A percentile compares a stretch with the other conserved stretches of the same genome.
phyloP scores from a whole-genome alignment of 2,797 vertebrate genomes.

The Garrulus glandarius region DNA sequence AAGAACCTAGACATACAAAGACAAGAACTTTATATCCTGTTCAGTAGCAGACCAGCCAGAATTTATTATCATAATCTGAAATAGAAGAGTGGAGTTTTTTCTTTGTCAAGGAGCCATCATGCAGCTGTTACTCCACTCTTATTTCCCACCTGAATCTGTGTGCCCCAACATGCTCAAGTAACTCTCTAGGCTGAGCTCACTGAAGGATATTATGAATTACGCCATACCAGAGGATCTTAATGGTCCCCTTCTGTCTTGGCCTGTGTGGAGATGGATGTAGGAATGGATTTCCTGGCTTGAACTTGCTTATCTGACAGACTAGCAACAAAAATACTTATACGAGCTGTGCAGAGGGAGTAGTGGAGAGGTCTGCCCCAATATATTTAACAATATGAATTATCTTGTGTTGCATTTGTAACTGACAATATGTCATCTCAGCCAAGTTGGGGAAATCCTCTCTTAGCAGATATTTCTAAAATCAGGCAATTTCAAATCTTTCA shows the following conservation, averaged over 20 bases:
- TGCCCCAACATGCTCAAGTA: not conserved
- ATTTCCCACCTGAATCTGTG: not conserved
- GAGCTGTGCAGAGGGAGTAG: not conserved
- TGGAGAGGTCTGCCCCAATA: not conserved
- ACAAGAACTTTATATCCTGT: not conserved
- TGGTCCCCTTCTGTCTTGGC: not conserved
- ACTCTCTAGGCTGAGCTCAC: not conserved
- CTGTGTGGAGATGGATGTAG: not conserved
- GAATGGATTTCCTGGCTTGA: not conserved
- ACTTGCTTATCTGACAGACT: not conserved
- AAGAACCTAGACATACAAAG: not conserved
- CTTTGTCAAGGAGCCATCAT: accelerated
- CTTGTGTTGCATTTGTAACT: not conserved
- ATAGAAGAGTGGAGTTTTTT: not conserved
- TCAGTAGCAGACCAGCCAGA: not conserved
- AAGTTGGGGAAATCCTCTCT: not conserved
- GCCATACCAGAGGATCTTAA: not conserved
- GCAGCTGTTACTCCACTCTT: not conserved
- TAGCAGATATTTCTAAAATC: not conserved
- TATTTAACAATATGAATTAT: not conserved
- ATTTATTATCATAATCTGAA: not conserved
- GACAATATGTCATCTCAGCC: not conserved
- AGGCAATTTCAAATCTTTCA: not conserved
- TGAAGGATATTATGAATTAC: not conserved
- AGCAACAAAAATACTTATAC: not conserved